These are phyloP conservation scores for Drosophila longiperda DNA, from an alignment of 2,888 invertebrate species.

Conservation along the genomic window DNA sequence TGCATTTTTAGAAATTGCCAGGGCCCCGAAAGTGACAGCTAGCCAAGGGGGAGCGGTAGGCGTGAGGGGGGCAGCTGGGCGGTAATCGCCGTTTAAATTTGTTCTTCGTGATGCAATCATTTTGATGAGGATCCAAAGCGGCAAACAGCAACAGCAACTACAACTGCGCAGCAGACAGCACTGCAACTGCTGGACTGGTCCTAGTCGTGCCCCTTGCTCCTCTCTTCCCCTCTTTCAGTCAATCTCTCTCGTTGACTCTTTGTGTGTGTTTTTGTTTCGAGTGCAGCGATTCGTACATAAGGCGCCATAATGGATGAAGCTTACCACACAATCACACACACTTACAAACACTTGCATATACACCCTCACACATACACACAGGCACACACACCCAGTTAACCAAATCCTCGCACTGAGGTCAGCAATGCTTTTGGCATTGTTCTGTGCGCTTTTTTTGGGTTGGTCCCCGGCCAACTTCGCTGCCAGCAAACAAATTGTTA, in stretches of 20 bases:
- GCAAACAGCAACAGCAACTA: slow-evolving; percentile 36
- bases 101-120: slow-evolving; percentile 83
- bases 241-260: slow-evolving; percentile 2
- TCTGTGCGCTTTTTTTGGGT: slow-evolving; percentile 52
- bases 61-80: slow-evolving; percentile 13
- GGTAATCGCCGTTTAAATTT: slow-evolving; percentile 80
- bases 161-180: slow-evolving; percentile 15
- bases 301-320: slow-evolving; percentile 75
- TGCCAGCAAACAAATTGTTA: slow-evolving; percentile 29
- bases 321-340: slow-evolving; percentile 60
- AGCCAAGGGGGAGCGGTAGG: not conserved
- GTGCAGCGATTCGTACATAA: slow-evolving; percentile 58
- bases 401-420: slow-evolving; percentile 56
- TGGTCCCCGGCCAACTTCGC: slow-evolving; percentile 43
- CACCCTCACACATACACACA: slow-evolving; percentile 2
- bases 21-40: slow-evolving; percentile 62
- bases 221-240: slow-evolving; percentile 4
- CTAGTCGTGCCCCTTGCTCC: slow-evolving; percentile 9
- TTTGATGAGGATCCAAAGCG: slow-evolving; percentile 67
- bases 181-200: slow-evolving; percentile 20
- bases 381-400: slow-evolving; percentile 22
- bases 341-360: slow-evolving; percentile 18
- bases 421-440: slow-evolving; percentile 60
- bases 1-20: slow-evolving; percentile 74
- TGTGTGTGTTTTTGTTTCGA: slow-evolving; percentile 34